phyloP scores from a whole-genome alignment of 2,888 invertebrate genomes.

The Agrenia bidenticulata region DNA sequence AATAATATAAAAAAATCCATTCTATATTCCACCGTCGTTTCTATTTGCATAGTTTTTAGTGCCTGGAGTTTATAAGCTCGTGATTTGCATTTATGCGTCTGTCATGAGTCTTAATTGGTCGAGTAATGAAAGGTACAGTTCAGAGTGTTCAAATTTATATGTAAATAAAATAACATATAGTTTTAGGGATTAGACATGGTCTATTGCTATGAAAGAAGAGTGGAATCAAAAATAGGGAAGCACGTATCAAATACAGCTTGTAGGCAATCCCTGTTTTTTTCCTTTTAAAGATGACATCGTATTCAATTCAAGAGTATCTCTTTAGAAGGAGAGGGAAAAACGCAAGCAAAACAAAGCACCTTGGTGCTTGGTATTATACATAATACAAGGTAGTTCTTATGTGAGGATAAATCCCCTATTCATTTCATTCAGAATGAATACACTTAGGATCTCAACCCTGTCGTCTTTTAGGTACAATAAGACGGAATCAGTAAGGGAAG shows the following conservation, averaged over 20 bases:
- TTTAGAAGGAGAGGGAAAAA: slow-evolving; percentile 12
- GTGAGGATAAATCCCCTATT: slow-evolving; percentile 21
- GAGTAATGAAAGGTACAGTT: not conserved
- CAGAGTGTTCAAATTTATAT: not conserved
- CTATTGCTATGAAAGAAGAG: too few species aligned
- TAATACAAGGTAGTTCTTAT: slow-evolving; percentile 13
- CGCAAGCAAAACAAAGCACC: slow-evolving; percentile 18
- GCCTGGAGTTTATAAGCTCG: not conserved
- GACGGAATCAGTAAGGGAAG: slow-evolving; percentile 7
- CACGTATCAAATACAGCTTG: too few species aligned
- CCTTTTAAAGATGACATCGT: slow-evolving; percentile 4
- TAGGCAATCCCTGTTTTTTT: slow-evolving; percentile 11
- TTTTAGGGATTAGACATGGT: too few species aligned
- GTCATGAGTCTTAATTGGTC: slow-evolving; percentile 18
- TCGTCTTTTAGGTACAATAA: not conserved
- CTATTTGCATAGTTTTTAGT: slow-evolving; percentile 5
- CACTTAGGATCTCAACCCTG: not conserved
- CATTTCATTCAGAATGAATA: slow-evolving; percentile 17
- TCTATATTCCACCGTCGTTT: not conserved
- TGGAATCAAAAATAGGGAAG: too few species aligned
- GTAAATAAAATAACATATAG: not conserved
- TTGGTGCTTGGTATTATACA: slow-evolving; percentile 9
- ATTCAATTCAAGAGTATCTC: slow-evolving; percentile 17
- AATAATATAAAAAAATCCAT: slow-evolving; percentile 13
- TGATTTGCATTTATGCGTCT: slow-evolving; percentile 13